Conservation (phyloP, 2,797 vertebrate genomes). For the Oryzias sinensis region DNA sequence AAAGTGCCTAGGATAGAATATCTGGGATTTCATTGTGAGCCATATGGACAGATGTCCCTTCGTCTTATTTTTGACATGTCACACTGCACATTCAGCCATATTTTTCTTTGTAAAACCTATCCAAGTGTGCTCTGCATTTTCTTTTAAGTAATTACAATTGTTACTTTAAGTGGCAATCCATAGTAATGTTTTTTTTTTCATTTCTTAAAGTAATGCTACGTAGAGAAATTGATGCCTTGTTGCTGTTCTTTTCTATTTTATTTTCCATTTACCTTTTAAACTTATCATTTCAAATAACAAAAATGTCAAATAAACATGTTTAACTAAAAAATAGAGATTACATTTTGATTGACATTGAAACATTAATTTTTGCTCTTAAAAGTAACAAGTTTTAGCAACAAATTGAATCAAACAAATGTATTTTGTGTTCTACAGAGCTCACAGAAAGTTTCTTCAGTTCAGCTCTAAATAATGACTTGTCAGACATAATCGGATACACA, state of each 20-base stretch:
- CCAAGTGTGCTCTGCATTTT: conserved; percentile 14
- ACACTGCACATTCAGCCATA: conserved; percentile 38
- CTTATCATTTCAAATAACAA: background rate
- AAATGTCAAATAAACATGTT: background rate
- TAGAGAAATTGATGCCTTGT: background rate
- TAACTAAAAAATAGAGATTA: no score
- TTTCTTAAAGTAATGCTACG: conserved; percentile 14
- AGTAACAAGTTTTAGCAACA: no score
- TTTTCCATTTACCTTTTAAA: background rate
- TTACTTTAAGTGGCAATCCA: conserved; percentile 26
- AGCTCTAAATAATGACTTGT: background rate
- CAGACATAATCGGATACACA: conserved; percentile 4
- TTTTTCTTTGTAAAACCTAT: conserved; percentile 45
- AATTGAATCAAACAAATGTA: no score
- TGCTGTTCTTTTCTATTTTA: background rate
- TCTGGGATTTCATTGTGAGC: conserved; percentile 47
- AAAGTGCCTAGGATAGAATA: no score
- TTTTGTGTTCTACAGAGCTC: background rate
- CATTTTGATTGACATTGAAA: background rate
- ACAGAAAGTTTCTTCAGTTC: conserved; percentile 5
- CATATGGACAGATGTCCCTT: conserved; percentile 58
- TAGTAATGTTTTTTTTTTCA: conserved; percentile 2
- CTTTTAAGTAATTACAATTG: conserved; percentile 33
- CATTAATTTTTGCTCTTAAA: no score
- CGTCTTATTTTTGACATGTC: conserved; percentile 54